Percentiles rank a stretch among this genome's conserved stretches.
phyloP scores from a whole-genome alignment of 2,888 invertebrate species.

The Lottia gigantea region DNA sequence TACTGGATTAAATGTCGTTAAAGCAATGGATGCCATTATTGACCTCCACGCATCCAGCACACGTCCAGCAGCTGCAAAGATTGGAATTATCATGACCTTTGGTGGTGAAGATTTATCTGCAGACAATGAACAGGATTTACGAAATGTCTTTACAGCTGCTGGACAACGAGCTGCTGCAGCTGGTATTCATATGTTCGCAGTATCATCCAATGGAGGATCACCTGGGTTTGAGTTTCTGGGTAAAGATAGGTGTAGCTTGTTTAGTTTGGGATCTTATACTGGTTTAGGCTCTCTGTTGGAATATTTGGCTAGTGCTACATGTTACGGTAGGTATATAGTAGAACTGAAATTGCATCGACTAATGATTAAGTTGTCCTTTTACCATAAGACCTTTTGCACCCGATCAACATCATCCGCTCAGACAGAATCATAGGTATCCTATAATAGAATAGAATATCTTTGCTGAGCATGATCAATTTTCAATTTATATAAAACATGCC shows the following conservation, averaged over 20 bases:
- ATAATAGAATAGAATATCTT: no score
- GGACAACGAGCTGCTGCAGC: background rate
- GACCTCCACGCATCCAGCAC: background rate
- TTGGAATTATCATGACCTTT: background rate
- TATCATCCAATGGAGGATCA: background rate
- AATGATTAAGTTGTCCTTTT: no score
- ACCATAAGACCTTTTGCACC: no score
- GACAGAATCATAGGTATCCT: no score
- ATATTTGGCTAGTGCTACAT: background rate
- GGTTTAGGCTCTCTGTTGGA: background rate
- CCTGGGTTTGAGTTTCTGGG: background rate
- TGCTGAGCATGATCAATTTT: no score
- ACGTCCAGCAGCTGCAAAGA: background rate
- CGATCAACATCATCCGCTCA: no score
- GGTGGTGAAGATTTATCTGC: background rate
- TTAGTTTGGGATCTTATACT: background rate
- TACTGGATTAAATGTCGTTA: background rate
- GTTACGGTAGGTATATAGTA: background rate
- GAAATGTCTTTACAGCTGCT: background rate
- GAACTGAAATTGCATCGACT: no score
- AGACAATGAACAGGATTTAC: background rate
- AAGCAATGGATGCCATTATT: slow-evolving; percentile 5
- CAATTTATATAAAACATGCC: no score
- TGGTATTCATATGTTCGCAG: background rate
- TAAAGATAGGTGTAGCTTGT: background rate